Conservation (phyloP, 1,140 invertebrate species). For the Chionoecetes opilio region DNA sequence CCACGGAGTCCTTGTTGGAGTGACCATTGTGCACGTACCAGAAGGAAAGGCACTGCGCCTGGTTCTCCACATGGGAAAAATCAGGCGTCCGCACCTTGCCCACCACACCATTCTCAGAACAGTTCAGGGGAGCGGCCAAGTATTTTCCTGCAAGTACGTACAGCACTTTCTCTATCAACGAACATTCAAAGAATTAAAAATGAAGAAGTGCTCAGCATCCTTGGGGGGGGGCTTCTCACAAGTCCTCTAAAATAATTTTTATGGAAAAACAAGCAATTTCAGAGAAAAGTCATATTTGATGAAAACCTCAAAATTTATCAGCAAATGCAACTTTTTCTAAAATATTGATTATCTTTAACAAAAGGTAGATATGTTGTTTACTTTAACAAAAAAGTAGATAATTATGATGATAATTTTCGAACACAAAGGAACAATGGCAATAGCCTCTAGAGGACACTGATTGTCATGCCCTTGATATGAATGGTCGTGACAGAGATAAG, state of each 20-base stretch:
- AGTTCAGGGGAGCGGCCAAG: slow-evolving; percentile 38
- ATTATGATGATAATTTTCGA: not conserved
- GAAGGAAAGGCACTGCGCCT: slow-evolving; percentile 54
- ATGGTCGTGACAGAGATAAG: no score
- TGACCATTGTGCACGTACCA: slow-evolving; percentile 70
- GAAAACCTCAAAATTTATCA: no score
- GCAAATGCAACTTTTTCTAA: no score
- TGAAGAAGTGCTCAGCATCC: not conserved
- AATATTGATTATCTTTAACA: no score
- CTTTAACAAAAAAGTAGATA: no score
- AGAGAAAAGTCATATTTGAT: no score
- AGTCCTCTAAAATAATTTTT: not conserved
- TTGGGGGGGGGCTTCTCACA: not conserved
- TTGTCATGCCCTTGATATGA: no score
- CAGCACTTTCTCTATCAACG: not conserved
- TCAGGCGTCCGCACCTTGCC: slow-evolving; percentile 48
- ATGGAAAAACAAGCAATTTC: not conserved
- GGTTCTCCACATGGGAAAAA: not conserved
- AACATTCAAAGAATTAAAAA: not conserved
- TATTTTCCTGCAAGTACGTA: slow-evolving; percentile 53
- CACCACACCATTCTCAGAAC: slow-evolving; percentile 37
- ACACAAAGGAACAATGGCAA: no score
- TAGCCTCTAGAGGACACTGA: no score
- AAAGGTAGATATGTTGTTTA: no score
- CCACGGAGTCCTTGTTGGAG: slow-evolving; percentile 46